Base-by-base conservation (phyloP, 2,113 vertebrate genomes). In the Physeter macrocephalus region DNA sequence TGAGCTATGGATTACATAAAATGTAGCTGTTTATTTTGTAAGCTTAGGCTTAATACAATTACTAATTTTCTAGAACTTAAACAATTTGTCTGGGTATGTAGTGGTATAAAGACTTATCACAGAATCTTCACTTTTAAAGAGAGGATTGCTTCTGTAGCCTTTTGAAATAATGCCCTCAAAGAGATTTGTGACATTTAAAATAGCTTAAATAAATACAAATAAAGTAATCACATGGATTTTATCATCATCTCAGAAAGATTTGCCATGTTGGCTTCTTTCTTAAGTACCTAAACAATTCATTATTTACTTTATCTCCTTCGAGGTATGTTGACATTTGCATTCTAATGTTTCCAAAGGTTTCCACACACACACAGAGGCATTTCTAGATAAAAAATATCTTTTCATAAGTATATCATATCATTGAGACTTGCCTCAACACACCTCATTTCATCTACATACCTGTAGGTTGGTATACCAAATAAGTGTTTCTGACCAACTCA, bases 201-300 rank as follows among this genome's bases (percentile, higher is more conserved):
- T 59, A 80, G 8, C 34, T 72, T 96, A 89, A 95, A 81, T 86
- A 81, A 94, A 95, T 95, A 27, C 66, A 95, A 97, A 74, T 89
- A 78, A 93, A 84, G 3, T 82, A 95, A 78, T 92, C 29, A 46
- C 17, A 71, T 71, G 39, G 7, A 74, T 72, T 93, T 92, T 52
- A 66, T 92, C 12, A 75, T 75, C 52, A 71, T 67, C 71, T 89
- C 46, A 83, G 43, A 66, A 96, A 85, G 25, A 89, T 85, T 86
- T 81, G 7, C 43, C 66, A 95, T 39, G 39, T 54, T 18, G 67
- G n/a, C 59, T 71, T 67, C 43, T 90, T 46, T 83, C 14, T 66
- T 82, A 87, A 93, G 90, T 49, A 72, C 61, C n/a, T 72, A 61
- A 67, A 57, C 20, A 61, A 43, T 71, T 82, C 61, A n/a, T 96